Evolutionary conservation across 2,888 invertebrate species (phyloP), one percentile per base, ranked within the genome.

Genomic region (Coenonympha glycerion): DNA sequence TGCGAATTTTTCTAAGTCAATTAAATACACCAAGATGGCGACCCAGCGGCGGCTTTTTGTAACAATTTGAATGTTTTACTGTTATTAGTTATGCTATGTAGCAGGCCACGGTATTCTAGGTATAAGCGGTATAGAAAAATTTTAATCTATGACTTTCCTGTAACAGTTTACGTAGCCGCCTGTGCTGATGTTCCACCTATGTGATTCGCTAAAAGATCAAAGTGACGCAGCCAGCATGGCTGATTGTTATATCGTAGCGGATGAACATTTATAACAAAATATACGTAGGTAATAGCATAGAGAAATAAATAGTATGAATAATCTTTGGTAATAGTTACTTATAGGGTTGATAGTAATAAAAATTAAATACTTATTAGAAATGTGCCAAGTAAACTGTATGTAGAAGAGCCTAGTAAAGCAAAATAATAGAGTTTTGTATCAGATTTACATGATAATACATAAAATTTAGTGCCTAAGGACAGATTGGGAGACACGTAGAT

Each of bases 1-100:
- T 59, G 53, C 55, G 61, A 64, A 70, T 69, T 73, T 79, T 79
- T 81, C 75, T 73, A 76, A 79, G 76, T 78, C 80, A 80, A 83
- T 82, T 84, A 82, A 77, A 76, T 76, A 64, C 64, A 69, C 57
- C 57, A 75, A 76, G 62, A 75, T 73, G 73, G 76, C 74, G 64
- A 59, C 55, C 56, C 66, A 63, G 55, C 66, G 63, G 56, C 63
- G 60, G 68, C 71, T 73, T 68, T 64, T 66, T 59, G 55, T 54
- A 59, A 55, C 61, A 56, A 69, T 71, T 72, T 68, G 68, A 74
- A 77, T 76, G 68, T 68, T 73, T 74, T 61, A 67, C 71, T 67
- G 77, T 73, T 76, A 76, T 73, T 72, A 69, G 64, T 61, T 60
- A 63, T 63, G 62, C 59, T 64, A 60, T 57, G 57, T 61, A 55